phyloP scores from a whole-genome alignment of 2,113 vertebrate genomes.

The Oreochromis tanganicae region DNA sequence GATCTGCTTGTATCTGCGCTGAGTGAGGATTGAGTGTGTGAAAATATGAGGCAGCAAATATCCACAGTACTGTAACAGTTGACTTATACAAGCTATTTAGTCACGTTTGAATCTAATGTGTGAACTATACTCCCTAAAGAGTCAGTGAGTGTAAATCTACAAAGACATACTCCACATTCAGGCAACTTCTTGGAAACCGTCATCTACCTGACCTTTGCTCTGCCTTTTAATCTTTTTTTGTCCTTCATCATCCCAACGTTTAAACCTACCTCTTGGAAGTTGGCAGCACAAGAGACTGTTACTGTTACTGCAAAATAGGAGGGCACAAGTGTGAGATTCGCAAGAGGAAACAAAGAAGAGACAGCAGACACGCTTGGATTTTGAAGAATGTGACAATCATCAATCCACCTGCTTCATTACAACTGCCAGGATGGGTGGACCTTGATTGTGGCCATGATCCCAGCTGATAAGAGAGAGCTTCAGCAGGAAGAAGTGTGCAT shows the following conservation, averaged over 20 bases:
- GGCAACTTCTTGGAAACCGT: not conserved
- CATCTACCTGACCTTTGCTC: not conserved
- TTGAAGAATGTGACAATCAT: not conserved
- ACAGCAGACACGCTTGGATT: not conserved
- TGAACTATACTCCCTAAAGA: not conserved
- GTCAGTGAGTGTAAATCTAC: not conserved
- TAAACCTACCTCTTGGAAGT: not conserved
- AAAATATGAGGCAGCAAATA: not conserved
- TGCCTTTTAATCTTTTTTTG: not conserved
- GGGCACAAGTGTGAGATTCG: not conserved
- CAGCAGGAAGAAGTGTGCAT: not conserved
- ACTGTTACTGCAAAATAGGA: not conserved
- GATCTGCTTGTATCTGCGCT: not conserved
- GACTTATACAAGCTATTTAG: not conserved
- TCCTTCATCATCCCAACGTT: not conserved
- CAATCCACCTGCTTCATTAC: not conserved
- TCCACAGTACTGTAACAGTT: not conserved
- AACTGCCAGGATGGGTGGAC: not conserved
- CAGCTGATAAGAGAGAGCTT: not conserved
- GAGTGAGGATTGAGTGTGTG: not conserved
- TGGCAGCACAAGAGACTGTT: not conserved
- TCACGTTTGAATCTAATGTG: not conserved
- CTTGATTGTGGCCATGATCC: not conserved
- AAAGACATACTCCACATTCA: not conserved
- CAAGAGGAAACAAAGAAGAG: not conserved